Evolutionary conservation across 2,888 invertebrate species (phyloP).

Genomic region (Leucophora obtusa): DNA sequence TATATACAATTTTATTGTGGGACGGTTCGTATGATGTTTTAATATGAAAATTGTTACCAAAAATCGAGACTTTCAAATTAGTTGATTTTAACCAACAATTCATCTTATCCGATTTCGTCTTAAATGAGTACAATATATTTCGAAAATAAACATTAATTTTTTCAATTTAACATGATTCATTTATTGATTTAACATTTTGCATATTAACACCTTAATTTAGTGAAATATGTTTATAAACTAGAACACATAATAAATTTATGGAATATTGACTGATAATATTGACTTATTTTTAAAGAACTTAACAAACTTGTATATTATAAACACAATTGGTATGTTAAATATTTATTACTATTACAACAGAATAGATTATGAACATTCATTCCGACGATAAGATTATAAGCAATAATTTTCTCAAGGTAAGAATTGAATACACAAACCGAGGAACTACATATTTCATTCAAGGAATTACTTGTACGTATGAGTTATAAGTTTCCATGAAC

Average conservation of each 20-base stretch:
- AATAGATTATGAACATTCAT: constrained; percentile 28
- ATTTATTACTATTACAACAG: constrained; percentile 14
- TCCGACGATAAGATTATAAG: constrained; percentile 53
- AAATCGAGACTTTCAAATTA: no score
- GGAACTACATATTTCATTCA: background rate
- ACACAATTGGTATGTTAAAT: constrained; percentile 42
- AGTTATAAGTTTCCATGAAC: constrained; percentile 49
- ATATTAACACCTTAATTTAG: constrained; percentile 47
- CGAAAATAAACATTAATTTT: background rate
- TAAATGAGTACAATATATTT: no score
- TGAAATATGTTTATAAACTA: constrained; percentile 20
- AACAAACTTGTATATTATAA: background rate
- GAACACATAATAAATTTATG: constrained; percentile 29
- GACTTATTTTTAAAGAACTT: constrained; percentile 24
- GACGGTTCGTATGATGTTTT: no score
- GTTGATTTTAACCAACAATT: no score
- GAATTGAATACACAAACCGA: background rate
- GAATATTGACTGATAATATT: constrained; percentile 3
- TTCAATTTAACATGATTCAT: constrained; percentile 37
- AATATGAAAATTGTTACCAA: no score
- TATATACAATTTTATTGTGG: no score
- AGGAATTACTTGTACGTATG: constrained; percentile 19
- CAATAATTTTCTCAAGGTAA: constrained; percentile 56
- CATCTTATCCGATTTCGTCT: no score
- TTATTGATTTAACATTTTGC: constrained; percentile 59